Percentiles rank a stretch among this genome's conserved stretches.
phyloP scores from a whole-genome alignment of 2,113 vertebrate genomes.

The Motacilla tschutschensis region DNA sequence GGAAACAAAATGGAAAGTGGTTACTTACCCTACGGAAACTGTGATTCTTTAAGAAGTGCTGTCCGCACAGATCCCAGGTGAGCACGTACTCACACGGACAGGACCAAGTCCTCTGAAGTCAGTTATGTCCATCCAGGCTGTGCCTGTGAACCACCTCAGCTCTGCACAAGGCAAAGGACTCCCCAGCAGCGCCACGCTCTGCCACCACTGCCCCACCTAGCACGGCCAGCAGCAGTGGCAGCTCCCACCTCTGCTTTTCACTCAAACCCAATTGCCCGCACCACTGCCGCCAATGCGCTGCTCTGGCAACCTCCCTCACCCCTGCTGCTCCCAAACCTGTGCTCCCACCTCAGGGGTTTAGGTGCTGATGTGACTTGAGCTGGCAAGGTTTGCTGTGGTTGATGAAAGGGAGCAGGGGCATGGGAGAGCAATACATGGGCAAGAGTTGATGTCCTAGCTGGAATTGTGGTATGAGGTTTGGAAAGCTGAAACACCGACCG shows the following conservation, averaged over 20 bases:
- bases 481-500: neutral
- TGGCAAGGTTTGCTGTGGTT: neutral
- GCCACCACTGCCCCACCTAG: neutral
- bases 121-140: conserved; percentile 20
- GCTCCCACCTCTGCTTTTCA: neutral
- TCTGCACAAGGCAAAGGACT: neutral
- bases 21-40: conserved; percentile 46
- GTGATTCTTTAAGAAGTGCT: conserved; percentile 31
- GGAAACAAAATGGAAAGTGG: neutral
- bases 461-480: accelerated
- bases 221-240: accelerated
- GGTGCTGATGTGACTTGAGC: neutral
- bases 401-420: neutral
- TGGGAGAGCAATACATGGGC: accelerated
- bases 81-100: conserved; percentile 22
- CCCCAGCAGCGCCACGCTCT: neutral
- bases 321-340: neutral
- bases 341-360: neutral
- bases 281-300: accelerated
- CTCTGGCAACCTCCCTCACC: neutral
- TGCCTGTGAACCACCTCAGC: neutral
- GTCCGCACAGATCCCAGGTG: conserved; percentile 35
- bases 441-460: neutral
- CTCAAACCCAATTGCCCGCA: accelerated
- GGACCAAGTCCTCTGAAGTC: conserved; percentile 24